Percentiles rank a stretch among this genome's conserved stretches.
Conservation (phyloP, 2,888 invertebrate species). For the Chorisops tibialis region DNA sequence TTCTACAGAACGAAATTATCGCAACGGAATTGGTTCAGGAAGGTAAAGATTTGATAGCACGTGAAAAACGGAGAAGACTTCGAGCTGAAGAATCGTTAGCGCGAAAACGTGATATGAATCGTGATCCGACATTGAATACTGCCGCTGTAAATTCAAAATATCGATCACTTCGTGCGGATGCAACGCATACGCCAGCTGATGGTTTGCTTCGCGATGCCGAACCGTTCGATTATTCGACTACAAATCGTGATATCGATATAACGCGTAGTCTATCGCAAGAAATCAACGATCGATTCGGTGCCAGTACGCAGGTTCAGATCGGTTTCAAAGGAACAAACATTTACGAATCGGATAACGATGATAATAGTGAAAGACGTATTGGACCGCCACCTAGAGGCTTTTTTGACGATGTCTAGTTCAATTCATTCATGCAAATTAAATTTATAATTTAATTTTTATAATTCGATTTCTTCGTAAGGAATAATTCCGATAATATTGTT, state of each 20-base stretch:
- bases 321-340: slow-evolving; percentile 47
- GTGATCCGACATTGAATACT: slow-evolving; percentile 43
- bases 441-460: no score
- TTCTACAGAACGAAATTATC: slow-evolving; percentile 89
- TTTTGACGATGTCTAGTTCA: slow-evolving; percentile 77
- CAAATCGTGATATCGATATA: slow-evolving; percentile 38
- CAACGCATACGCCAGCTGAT: slow-evolving; percentile 44
- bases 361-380: slow-evolving; percentile 51
- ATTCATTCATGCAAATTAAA: background rate
- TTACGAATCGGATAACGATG: slow-evolving; percentile 46
- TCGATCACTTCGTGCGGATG: slow-evolving; percentile 26
- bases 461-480: background rate
- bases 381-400: slow-evolving; percentile 73
- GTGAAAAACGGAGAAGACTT: slow-evolving; percentile 80
- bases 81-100: slow-evolving; percentile 75
- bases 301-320: slow-evolving; percentile 58
- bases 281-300: slow-evolving; percentile 64
- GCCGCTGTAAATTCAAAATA: slow-evolving; percentile 38
- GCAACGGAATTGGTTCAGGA: slow-evolving; percentile 92
- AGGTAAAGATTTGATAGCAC: slow-evolving; percentile 84
- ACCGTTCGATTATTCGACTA: slow-evolving; percentile 64
- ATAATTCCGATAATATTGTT: background rate
- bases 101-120: slow-evolving; percentile 56
- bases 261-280: slow-evolving; percentile 55
- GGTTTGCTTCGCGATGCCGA: slow-evolving; percentile 77